Evolutionary conservation across 2,888 invertebrate genomes (phyloP).

Genomic region (Parnassius glacialis): DNA sequence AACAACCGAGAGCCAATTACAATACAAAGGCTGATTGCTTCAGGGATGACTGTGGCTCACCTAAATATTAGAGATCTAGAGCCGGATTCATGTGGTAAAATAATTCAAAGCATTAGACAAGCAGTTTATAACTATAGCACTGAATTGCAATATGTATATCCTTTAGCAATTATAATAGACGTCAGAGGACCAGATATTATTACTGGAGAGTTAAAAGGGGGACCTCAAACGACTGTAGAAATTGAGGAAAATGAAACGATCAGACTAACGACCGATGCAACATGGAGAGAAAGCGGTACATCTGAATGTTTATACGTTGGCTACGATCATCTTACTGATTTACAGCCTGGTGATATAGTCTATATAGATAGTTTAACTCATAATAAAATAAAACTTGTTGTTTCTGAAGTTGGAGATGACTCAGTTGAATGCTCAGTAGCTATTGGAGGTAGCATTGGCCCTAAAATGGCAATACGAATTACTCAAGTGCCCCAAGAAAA

Average conservation of each 20-base stretch:
- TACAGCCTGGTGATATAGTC: slow-evolving; percentile 72
- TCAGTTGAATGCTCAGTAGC: slow-evolving; percentile 76
- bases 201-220: slow-evolving; percentile 67
- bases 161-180: slow-evolving; percentile 69
- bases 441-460: slow-evolving; percentile 74
- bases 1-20: slow-evolving; percentile 59
- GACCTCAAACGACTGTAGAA: slow-evolving; percentile 57
- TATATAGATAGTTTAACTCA: slow-evolving; percentile 67
- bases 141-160: slow-evolving; percentile 71
- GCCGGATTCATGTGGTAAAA: slow-evolving; percentile 64
- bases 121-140: slow-evolving; percentile 74
- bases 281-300: slow-evolving; percentile 78
- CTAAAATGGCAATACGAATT: slow-evolving; percentile 76
- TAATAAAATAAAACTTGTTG: slow-evolving; percentile 59
- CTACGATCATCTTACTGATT: slow-evolving; percentile 74
- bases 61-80: slow-evolving; percentile 68
- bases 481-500: slow-evolving; percentile 74
- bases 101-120: slow-evolving; percentile 70
- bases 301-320: slow-evolving; percentile 78
- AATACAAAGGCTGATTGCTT: slow-evolving; percentile 68
- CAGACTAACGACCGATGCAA: slow-evolving; percentile 73
- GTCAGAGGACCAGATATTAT: slow-evolving; percentile 65
- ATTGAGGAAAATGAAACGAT: slow-evolving; percentile 59
- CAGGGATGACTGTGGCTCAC: slow-evolving; percentile 72
- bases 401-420: slow-evolving; percentile 65